Base-by-base conservation (phyloP, 2,113 vertebrate species). In the Apteryx mantelli region DNA sequence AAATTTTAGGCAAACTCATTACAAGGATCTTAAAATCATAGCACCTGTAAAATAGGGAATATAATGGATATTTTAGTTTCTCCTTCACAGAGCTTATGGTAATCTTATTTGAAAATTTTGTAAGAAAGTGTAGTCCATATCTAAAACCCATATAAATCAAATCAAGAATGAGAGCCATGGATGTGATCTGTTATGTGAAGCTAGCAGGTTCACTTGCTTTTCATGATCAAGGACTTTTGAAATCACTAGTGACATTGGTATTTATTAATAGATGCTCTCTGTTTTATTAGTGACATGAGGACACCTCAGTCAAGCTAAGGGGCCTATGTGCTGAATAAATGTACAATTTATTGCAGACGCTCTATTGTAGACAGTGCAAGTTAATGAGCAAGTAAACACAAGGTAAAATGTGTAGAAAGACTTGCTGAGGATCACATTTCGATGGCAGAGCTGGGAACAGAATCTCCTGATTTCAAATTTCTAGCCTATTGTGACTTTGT, bases 341-440 rank as follows among this genome's bases (percentile, higher is more conserved):
- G 26, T 2, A 9, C 7, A 76, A 30, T 55, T 55, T 55, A 55
- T 60, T 60, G 32, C 34, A 60, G 56, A 19, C 18, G 18, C 15
- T 25, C 17, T 56, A 5, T 20, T 1, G 0, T 9, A 48, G 13
- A 2, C 5, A 36, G 42, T 10, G 13, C 48, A 42, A 61, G 17
- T 65, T 60, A 78, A 34, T 28, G 60, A 86, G 52, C 58, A 44
- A 0, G 0, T 19, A 19, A 94, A 73, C 9, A 46, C 24, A 52
- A 5, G 0, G 1, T 46, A 53, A 58, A 55, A 42, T 61, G 7
- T 19, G 8, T 3, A 58, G 78, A 77, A 71, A 56, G 13, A 36
- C 13, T 82, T 81, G 32, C 25, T 81, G 16, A 46, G 34, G n/a
- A 12, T 36, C 83, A 13, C 28, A 5, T 56, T 34, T 74, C 2